Percentiles rank a stretch among this genome's conserved stretches.
Evolutionary conservation across 2,888 invertebrate species (phyloP).

Genomic region (Lasioglossum lativentre): DNA sequence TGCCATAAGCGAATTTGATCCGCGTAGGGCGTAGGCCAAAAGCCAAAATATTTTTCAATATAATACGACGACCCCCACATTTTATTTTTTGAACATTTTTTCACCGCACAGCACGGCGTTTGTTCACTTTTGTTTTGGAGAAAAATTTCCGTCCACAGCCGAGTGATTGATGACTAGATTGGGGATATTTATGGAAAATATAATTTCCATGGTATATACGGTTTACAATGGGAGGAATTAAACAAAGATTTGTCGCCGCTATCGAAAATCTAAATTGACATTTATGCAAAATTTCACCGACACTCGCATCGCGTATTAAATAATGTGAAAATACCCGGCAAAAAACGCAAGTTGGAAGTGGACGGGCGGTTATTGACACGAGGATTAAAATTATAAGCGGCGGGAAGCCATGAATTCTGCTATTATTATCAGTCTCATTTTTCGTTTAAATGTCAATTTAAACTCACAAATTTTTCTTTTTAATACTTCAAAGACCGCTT

Average conservation of each 20-base stretch:
- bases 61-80: not conserved
- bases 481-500: not conserved
- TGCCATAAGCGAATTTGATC: conserved; percentile 19
- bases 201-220: not conserved
- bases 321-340: not conserved
- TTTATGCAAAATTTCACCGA: not conserved
- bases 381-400: not conserved
- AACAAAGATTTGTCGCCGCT: not conserved
- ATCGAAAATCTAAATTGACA: not conserved
- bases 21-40: conserved; percentile 20
- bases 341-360: not conserved
- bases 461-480: not conserved
- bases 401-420: not conserved
- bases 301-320: not conserved
- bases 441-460: not conserved
- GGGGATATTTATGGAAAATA: not conserved
- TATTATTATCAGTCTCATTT: not conserved
- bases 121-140: not conserved
- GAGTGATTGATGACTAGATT: not conserved
- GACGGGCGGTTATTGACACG: not conserved
- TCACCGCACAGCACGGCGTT: not conserved
- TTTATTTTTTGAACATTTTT: not conserved
- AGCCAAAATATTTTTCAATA: not conserved
- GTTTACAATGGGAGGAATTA: not conserved
- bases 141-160: not conserved